A percentile compares a stretch with the other conserved stretches of the same genome.
phyloP scores from a whole-genome alignment of 1,140 invertebrate species.

The Cydia amplana region DNA sequence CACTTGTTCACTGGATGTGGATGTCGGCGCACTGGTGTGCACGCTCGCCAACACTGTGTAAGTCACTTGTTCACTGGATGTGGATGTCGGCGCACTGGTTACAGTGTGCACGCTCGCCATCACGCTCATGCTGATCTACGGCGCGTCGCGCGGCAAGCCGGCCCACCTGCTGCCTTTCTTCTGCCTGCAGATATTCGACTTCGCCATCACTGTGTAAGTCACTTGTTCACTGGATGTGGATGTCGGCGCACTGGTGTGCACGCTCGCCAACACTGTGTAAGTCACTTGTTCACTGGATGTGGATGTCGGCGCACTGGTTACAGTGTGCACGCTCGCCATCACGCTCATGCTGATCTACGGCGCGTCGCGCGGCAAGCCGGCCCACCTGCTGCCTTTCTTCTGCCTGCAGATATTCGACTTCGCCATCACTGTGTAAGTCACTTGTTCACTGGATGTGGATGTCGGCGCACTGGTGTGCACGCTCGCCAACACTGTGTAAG shows the following conservation, averaged over 20 bases:
- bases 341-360: slow-evolving; percentile 91
- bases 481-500: slow-evolving; percentile 90
- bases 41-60: slow-evolving; percentile 92
- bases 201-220: slow-evolving; percentile 90
- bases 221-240: slow-evolving; percentile 84
- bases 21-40: slow-evolving; percentile 89
- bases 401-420: slow-evolving; percentile 94
- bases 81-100: slow-evolving; percentile 88
- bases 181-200: slow-evolving; percentile 93
- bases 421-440: slow-evolving; percentile 88
- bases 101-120: slow-evolving; percentile 89
- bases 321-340: slow-evolving; percentile 88
- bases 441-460: slow-evolving; percentile 84
- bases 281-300: slow-evolving; percentile 82
- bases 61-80: slow-evolving; percentile 80
- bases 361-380: slow-evolving; percentile 88
- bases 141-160: slow-evolving; percentile 88
- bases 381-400: slow-evolving; percentile 92
- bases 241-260: slow-evolving; percentile 89
- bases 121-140: slow-evolving; percentile 90
- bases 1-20: slow-evolving; percentile 83
- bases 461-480: slow-evolving; percentile 90
- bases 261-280: slow-evolving; percentile 91
- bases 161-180: slow-evolving; percentile 93
- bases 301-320: slow-evolving; percentile 88